Evolutionary conservation across 1,140 invertebrate genomes (phyloP).

Genomic region (Ylistrum balloti): DNA sequence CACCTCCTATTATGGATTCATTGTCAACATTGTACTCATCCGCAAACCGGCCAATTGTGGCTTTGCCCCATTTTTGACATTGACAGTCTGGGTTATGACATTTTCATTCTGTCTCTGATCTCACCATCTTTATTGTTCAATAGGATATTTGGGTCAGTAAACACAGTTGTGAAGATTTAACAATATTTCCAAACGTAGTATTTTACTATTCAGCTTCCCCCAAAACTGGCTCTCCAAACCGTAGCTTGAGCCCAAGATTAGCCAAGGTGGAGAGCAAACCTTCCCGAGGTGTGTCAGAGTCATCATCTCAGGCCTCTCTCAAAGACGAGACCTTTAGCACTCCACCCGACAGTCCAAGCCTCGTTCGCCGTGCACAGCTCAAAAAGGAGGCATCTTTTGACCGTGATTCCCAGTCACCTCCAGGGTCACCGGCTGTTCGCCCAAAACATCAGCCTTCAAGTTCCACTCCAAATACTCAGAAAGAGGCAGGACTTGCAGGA

Average conservation of each 20-base stretch:
- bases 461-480: conserved; percentile 51
- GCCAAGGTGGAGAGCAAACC: conserved; percentile 44
- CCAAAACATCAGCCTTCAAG: conserved; percentile 57
- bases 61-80: no score
- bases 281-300: conserved; percentile 57
- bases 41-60: no score
- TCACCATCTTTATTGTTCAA: neutral
- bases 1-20: no score
- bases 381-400: conserved; percentile 75
- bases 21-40: no score
- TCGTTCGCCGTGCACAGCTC: conserved; percentile 65
- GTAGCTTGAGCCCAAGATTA: conserved; percentile 54
- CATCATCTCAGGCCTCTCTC: conserved; percentile 57
- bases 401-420: conserved; percentile 61
- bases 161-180: no score
- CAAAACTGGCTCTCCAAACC: conserved; percentile 69
- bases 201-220: conserved; percentile 64
- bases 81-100: no score
- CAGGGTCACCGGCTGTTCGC: conserved; percentile 57
- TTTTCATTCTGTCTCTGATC: no score
- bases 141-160: neutral
- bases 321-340: conserved; percentile 72
- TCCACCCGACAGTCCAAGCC: conserved; percentile 74
- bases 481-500: conserved; percentile 38
- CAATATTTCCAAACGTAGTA: neutral